Evolutionary conservation across 2,888 invertebrate genomes (phyloP).

Genomic region (Ryuthela nishihirai): DNA sequence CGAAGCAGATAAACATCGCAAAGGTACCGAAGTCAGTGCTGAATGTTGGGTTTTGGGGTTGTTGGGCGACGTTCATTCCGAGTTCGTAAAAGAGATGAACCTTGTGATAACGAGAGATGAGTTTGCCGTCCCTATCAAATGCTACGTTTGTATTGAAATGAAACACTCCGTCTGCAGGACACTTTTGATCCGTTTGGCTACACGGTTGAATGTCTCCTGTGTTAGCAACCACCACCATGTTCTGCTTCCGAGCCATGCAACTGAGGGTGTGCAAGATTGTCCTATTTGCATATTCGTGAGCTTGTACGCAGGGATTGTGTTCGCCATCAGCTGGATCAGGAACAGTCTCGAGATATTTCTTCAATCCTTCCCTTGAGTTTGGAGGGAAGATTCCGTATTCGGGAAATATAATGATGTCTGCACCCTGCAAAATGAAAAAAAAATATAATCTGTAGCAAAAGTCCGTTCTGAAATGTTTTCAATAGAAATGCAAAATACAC

Average conservation of each 20-base stretch:
- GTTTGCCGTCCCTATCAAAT: conserved; percentile 66
- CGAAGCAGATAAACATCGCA: conserved; percentile 78
- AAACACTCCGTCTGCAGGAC: conserved; percentile 52
- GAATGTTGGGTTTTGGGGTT: conserved; percentile 43
- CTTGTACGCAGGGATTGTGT: conserved; percentile 37
- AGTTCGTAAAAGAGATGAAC: conserved; percentile 46
- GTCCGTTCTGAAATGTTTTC: too few relatives aligned
- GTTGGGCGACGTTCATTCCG: conserved; percentile 44
- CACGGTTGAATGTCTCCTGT: conserved; percentile 63
- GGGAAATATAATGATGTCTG: conserved; percentile 48
- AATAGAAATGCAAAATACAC: too few relatives aligned
- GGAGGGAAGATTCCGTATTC: conserved; percentile 46
- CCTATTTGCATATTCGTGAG: conserved; percentile 35
- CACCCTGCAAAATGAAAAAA: conserved; percentile 41
- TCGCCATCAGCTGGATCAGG: conserved; percentile 19
- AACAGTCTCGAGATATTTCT: conserved; percentile 22
- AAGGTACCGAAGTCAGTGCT: conserved; percentile 56
- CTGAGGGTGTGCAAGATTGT: conserved; percentile 49
- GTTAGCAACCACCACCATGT: conserved; percentile 68
- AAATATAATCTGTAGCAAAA: too few relatives aligned
- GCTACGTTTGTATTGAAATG: conserved; percentile 68
- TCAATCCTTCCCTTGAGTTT: neutral
- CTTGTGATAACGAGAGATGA: conserved; percentile 62
- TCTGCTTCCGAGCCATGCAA: conserved; percentile 58
- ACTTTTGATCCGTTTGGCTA: conserved; percentile 55